A percentile compares a stretch with the other conserved stretches of the same genome.
phyloP scores from a whole-genome alignment of 2,113 vertebrate species.

The Opisthocomus hoazin region DNA sequence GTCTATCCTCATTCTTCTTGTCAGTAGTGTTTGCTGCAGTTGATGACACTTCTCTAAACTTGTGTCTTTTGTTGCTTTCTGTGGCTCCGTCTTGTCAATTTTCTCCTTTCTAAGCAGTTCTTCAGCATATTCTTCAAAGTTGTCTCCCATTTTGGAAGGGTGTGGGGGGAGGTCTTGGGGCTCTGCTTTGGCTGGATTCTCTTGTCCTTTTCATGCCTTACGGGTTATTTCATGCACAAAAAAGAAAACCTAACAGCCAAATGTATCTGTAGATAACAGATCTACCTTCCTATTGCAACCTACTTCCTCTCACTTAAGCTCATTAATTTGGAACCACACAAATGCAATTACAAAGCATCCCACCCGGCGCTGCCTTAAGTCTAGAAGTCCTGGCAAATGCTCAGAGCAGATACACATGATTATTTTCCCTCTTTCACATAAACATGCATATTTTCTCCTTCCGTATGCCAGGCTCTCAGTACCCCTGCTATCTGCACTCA shows the following conservation, averaged over 20 bases:
- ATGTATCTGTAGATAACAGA: not conserved
- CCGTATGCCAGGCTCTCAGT: not conserved
- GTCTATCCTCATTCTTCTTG: conserved; percentile 43
- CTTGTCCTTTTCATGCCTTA: not conserved
- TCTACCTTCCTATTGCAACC: not conserved
- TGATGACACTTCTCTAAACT: not conserved
- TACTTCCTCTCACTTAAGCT: not conserved
- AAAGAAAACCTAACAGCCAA: not conserved
- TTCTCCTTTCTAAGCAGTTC: not conserved
- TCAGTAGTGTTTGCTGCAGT: conserved; percentile 6
- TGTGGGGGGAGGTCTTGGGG: not conserved
- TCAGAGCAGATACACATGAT: not conserved
- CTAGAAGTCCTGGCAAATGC: not conserved
- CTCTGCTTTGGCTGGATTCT: not conserved
- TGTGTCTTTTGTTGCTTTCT: not conserved
- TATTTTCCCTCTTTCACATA: not conserved
- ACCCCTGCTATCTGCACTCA: not conserved
- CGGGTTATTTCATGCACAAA: not conserved
- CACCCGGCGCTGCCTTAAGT: not conserved
- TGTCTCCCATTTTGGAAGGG: not conserved
- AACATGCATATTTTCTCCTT: not conserved
- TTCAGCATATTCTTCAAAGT: not conserved
- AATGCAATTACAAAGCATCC: not conserved
- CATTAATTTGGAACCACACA: not conserved
- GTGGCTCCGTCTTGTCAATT: not conserved